Evolutionary conservation across 2,888 invertebrate genomes (phyloP).

Genomic region (Lepetodrilus schrolli): DNA sequence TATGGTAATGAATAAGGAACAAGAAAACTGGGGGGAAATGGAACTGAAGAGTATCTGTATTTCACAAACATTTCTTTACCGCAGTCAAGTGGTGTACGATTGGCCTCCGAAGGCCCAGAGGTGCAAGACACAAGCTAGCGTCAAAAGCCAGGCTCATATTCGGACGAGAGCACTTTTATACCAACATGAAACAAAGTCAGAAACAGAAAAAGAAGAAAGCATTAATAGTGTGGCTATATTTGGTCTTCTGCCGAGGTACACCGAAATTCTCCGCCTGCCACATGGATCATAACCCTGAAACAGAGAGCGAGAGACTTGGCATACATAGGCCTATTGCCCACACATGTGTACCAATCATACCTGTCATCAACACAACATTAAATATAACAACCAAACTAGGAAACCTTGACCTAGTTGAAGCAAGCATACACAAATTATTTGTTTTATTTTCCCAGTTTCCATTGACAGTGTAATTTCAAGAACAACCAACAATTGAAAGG

Average conservation of each 20-base stretch:
- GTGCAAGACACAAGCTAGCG: background rate
- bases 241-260: background rate
- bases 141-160: slow-evolving; percentile 9
- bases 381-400: no score
- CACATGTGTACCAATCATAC: no score
- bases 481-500: no score
- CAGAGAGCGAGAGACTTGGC: slow-evolving; percentile 16
- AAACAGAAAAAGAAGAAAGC: slow-evolving; percentile 15
- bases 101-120: slow-evolving; percentile 1
- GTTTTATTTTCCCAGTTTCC: no score
- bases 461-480: no score
- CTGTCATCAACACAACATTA: no score
- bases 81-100: background rate
- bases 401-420: no score
- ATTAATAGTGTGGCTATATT: background rate
- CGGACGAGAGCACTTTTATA: slow-evolving; percentile 7
- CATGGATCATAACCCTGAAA: background rate
- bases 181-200: slow-evolving; percentile 16
- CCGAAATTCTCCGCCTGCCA: no score
- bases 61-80: slow-evolving; percentile 19
- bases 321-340: background rate
- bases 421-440: no score
- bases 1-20: background rate
- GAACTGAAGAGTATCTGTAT: background rate
- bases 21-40: background rate